A percentile compares a stretch with the other conserved stretches of the same genome.
These are phyloP conservation scores for Montipora sp. DNA, from an alignment of 64 coral and sea anemone species.

Conservation along the genomic window DNA sequence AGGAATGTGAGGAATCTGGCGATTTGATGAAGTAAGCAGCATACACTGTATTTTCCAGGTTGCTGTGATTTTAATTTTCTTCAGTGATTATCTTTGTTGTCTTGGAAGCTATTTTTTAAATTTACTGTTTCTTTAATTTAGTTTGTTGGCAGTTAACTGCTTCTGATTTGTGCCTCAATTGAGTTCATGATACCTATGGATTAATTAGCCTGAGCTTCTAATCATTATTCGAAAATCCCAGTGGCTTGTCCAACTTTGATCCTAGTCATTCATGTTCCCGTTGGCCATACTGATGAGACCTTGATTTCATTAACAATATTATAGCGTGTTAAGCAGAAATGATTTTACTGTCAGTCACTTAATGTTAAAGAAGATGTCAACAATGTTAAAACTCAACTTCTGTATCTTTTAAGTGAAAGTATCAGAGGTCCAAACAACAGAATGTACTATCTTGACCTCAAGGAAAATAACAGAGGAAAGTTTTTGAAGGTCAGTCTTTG, in stretches of 20 bases:
- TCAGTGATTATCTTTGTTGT: no score
- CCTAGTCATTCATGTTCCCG: no score
- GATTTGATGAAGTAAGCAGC: slow-evolving; percentile 31
- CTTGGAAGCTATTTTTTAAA: no score
- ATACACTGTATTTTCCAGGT: neutral
- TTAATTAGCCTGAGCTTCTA: no score
- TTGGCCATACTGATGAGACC: no score
- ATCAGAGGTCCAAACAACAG: slow-evolving; percentile 71
- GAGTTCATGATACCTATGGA: no score
- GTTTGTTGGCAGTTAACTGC: neutral
- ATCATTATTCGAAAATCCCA: no score
- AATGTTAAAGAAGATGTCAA: neutral
- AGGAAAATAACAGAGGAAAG: slow-evolving; percentile 75
- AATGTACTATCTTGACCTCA: slow-evolving; percentile 75
- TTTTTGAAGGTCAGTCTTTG: slow-evolving; percentile 62
- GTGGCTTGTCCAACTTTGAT: no score
- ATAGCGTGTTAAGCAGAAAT: no score
- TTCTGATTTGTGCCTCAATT: no score
- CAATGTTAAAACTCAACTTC: neutral
- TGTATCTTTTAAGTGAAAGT: slow-evolving; percentile 45
- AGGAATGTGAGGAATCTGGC: slow-evolving; percentile 46
- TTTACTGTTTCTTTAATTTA: neutral
- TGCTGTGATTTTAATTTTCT: neutral
- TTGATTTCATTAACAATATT: no score
- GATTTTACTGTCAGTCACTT: no score